Evolutionary conservation across 2,888 invertebrate genomes (phyloP).

Genomic region (Platycnemis pennipes): DNA sequence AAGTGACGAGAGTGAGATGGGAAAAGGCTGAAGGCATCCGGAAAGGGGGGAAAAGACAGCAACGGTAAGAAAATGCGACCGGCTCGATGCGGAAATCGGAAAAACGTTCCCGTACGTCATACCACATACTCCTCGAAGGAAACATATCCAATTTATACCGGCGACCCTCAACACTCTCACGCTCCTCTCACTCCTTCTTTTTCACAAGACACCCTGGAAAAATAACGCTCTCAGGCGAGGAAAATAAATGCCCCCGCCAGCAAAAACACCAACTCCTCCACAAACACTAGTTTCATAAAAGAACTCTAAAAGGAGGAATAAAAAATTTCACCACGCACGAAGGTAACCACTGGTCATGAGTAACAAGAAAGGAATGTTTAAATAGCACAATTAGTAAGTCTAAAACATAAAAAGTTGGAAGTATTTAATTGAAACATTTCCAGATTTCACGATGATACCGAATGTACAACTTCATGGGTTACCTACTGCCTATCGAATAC

Average conservation of each 20-base stretch:
- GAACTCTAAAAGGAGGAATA: not conserved
- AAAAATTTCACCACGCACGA: not conserved
- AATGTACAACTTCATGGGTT: too few relatives aligned
- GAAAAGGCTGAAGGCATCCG: slow-evolving; percentile 13
- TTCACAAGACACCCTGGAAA: not conserved
- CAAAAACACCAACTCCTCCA: not conserved
- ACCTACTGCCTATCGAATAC: too few relatives aligned
- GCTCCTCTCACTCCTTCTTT: not conserved
- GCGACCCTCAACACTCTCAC: not conserved
- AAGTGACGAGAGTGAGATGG: not conserved
- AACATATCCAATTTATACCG: slow-evolving; percentile 57
- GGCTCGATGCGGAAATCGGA: slow-evolving; percentile 21
- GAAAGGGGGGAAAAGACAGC: not conserved
- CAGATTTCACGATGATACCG: too few relatives aligned
- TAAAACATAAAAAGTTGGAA: too few relatives aligned
- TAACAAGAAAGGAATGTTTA: too few relatives aligned
- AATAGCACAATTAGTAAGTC: too few relatives aligned
- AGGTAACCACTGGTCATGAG: too few relatives aligned
- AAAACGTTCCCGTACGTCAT: slow-evolving; percentile 10
- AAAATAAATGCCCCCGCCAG: not conserved
- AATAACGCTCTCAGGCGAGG: not conserved
- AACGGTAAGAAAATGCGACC: not conserved
- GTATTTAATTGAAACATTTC: too few relatives aligned
- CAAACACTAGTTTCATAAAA: not conserved
- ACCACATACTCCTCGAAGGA: not conserved